Evolutionary conservation across 2,797 vertebrate genomes (phyloP), one percentile per base, ranked within the genome.

Genomic region (Falco biarmicus): DNA sequence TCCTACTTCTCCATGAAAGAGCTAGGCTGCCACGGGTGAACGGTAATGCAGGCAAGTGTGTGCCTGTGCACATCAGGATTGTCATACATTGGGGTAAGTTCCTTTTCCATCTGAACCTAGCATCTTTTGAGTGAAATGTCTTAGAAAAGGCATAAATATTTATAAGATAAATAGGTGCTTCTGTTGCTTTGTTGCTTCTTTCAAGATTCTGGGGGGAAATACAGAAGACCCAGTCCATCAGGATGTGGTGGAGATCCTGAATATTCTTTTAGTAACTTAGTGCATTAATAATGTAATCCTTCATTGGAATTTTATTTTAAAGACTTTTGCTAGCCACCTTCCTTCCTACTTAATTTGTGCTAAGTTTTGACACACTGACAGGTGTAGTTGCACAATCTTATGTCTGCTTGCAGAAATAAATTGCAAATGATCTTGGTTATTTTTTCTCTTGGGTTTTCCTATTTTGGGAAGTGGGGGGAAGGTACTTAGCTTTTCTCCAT

Each of bases 31-130:
- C 65, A 34, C 51, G 50, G 76, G 43, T 29, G 48, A 59, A 3
- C 73, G 74, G 14, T 24, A 21, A 3, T 6, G 31, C 0, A 1
- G 54, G 28, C 6, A 19, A 32, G 17, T 1, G 8, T 25, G 28
- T 65, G 37, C 32, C 64, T 51, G 18, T 9, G 34, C 29, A 14
- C 51, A 10, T 39, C 51, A 54, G 32, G 16, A 6, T 13, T 79
- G 56, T 54, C 41, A 31, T 1, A 5, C 47, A n/a, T 81, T 0
- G 0, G 11, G 1, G 5, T 41, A 28, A 47, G 10, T 51, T 63
- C 31, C 13, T 85, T 20, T 84, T 82, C 39, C 1, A 1, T 50
- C 47, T 61, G 15, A 77, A 25, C 47, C 47, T 51, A 24, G 19
- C 6, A 9, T 50, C 74, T 75, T 56, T 34, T 12, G 19, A 69